A percentile compares a stretch with the other conserved stretches of the same genome.
Conservation (phyloP, 2,888 invertebrate genomes). For the Aquatica leii region DNA sequence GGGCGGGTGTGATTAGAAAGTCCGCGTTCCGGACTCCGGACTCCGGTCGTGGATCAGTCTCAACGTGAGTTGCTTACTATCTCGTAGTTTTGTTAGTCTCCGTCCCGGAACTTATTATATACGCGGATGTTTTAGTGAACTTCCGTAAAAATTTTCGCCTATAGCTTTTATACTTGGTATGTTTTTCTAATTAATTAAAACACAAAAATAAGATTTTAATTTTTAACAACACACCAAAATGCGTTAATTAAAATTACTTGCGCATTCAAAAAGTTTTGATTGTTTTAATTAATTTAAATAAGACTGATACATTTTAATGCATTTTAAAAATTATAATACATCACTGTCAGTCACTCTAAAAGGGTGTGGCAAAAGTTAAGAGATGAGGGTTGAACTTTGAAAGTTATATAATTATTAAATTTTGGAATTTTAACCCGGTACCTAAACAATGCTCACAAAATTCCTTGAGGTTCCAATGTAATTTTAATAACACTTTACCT, state of each 20-base stretch:
- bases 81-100: constrained; percentile 28
- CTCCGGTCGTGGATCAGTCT: constrained; percentile 44
- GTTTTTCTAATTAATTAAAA: constrained; percentile 8
- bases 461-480: not conserved
- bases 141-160: constrained; percentile 37
- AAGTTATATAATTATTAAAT: constrained; percentile 10
- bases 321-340: constrained; percentile 6
- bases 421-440: not conserved
- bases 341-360: constrained; percentile 18
- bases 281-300: too few relatives aligned
- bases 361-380: constrained; percentile 23
- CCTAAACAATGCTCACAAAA: not conserved
- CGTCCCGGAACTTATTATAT: constrained; percentile 37
- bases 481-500: not conserved
- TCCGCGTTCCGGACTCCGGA: constrained; percentile 42
- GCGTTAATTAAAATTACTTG: too few relatives aligned
- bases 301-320: not conserved
- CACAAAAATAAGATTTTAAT: too few relatives aligned
- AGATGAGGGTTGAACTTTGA: constrained; percentile 5
- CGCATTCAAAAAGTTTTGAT: too few relatives aligned
- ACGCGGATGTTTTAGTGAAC: constrained; percentile 39
- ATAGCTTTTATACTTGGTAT: constrained; percentile 19
- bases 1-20: constrained; percentile 52
- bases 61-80: constrained; percentile 39
- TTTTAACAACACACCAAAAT: too few relatives aligned